Percentiles rank a stretch among this genome's conserved stretches.
phyloP scores from a whole-genome alignment of 2,113 vertebrate species.

The Dolichotis patagonum region DNA sequence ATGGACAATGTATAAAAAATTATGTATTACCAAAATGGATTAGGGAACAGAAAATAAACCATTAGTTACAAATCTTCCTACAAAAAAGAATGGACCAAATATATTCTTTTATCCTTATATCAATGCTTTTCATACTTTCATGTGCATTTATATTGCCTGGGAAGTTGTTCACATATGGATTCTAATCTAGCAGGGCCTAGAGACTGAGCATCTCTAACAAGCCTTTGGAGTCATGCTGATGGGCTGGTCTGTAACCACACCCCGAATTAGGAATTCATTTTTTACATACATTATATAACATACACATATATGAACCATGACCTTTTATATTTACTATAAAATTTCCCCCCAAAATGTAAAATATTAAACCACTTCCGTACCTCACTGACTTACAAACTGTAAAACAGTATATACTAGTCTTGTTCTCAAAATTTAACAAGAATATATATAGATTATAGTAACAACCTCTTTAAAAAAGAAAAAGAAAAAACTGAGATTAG shows the following conservation, averaged over 20 bases:
- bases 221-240: not conserved
- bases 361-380: not conserved
- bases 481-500: not conserved
- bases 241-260: not conserved
- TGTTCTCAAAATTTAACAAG: not conserved
- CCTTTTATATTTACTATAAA: not conserved
- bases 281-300: not conserved
- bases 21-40: slow-evolving; percentile 1
- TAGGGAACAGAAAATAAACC: slow-evolving; percentile 18
- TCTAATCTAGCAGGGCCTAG: not conserved
- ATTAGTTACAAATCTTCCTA: slow-evolving; percentile 12
- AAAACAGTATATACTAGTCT: not conserved
- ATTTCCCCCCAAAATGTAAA: not conserved
- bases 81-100: not conserved
- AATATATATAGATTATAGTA: not conserved
- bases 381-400: not conserved
- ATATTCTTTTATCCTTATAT: not conserved
- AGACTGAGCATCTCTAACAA: not conserved
- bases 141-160: not conserved
- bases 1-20: not conserved
- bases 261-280: not conserved
- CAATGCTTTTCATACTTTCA: not conserved
- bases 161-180: not conserved
- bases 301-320: not conserved
- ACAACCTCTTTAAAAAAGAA: not conserved